Evolutionary conservation across 2,888 invertebrate genomes (phyloP), one percentile per base, ranked within the genome.

Genomic region (Hemicrepidius hirtus): DNA sequence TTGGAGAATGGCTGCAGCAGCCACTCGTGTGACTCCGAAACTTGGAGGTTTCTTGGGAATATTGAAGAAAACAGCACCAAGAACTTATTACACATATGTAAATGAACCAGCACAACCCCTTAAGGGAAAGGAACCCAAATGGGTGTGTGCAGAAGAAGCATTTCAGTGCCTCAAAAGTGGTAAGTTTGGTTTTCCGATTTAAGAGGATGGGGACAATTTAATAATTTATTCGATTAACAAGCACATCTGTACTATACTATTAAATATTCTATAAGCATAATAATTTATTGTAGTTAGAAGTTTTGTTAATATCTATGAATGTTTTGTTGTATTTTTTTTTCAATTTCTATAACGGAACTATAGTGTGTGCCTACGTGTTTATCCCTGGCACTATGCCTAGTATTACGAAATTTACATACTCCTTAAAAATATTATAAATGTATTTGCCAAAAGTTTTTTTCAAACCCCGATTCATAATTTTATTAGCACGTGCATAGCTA

Each of bases 41-140:
- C 76, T 85, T 12, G 79, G 81, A 68, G 80, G 79, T 57, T 78
- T 81, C 68, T 77, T 84, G 68, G 79, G 80, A 32, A 81, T 83
- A 28, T 77, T 83, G 59, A 75, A 73, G 28, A 78, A 78, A 37
- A 53, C 82, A 18, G 74, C 83, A 71, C 87, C 88, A 67, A 90
- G 91, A 81, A 90, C 84, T 68, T 95, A 91, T 86, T 95, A 92
- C 84, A 92, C 95, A 0, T 95, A 96, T 82, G 91, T 92, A 20
- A 92, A 92, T 76, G 95, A 96, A 84, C 91, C 96, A 49, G 91
- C 95, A 41, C 95, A 95, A 87, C 95, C 95, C 12, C 87, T 94
- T 78, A 90, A 92, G 32, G 90, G 92, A 76, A 91, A 91, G 75
- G 89, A 92, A 73, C 95, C 96, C 0, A 91, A 92, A 85, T 92